These are phyloP conservation scores for Alloscopus bannaensis DNA, from an alignment of 2,888 invertebrate species.

Conservation along the genomic window DNA sequence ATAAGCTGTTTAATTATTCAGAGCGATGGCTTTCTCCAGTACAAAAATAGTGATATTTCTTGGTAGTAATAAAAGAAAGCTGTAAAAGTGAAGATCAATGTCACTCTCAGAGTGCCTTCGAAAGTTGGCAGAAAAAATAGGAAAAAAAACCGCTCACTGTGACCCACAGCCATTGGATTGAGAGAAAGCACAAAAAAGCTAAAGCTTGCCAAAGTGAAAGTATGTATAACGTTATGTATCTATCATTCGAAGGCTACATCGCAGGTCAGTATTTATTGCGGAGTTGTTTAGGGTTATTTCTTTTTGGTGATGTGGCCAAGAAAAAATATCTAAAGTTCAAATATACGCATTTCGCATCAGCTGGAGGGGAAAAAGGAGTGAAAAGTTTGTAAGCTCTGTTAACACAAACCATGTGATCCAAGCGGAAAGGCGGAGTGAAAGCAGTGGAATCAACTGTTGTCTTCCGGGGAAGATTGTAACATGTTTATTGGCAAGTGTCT, in stretches of 20 bases:
- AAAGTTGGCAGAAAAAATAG: slow-evolving; percentile 5
- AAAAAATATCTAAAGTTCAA: background rate
- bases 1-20: slow-evolving; percentile 33
- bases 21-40: background rate
- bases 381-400: background rate
- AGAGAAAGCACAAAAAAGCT: too few relatives aligned
- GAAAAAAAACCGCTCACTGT: slow-evolving; percentile 8
- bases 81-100: slow-evolving; percentile 40
- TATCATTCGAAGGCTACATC: too few relatives aligned
- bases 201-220: too few relatives aligned
- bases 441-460: slow-evolving; percentile 26
- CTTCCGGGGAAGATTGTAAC: background rate
- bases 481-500: background rate
- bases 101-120: slow-evolving; percentile 18
- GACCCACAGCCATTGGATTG: background rate
- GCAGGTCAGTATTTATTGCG: slow-evolving; percentile 18
- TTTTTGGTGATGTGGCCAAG: slow-evolving; percentile 45
- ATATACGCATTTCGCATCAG: background rate
- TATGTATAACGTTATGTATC: too few relatives aligned
- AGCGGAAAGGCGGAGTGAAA: background rate
- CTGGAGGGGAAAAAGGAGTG: background rate
- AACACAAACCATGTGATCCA: background rate
- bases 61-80: slow-evolving; percentile 19
- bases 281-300: slow-evolving; percentile 3
- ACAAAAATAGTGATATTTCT: slow-evolving; percentile 25